A percentile compares a stretch with the other conserved stretches of the same genome.
phyloP scores from a whole-genome alignment of 2,797 vertebrate species.

The Halcyon leucocephala region DNA sequence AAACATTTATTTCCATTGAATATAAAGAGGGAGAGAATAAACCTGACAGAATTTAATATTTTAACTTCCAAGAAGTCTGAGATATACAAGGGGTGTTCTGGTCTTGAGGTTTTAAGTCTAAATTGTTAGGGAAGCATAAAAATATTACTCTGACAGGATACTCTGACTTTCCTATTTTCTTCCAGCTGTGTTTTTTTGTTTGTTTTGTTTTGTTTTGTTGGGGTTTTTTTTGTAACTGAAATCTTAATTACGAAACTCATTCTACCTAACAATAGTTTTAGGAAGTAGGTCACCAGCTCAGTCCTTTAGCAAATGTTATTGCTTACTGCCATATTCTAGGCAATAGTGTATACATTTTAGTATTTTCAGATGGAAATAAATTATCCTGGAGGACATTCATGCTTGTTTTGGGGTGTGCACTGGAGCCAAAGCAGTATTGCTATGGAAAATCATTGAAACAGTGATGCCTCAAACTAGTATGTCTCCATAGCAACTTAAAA shows the following conservation, averaged over 20 bases:
- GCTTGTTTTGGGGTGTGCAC: conserved; percentile 7
- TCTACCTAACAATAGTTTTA: neutral
- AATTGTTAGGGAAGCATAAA: neutral
- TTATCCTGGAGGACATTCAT: neutral
- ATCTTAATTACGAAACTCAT: neutral
- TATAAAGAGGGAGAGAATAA: neutral
- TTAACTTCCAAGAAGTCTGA: neutral
- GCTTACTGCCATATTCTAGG: neutral
- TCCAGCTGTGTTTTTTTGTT: neutral
- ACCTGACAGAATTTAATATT: neutral
- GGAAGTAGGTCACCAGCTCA: neutral
- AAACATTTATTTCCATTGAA: neutral
- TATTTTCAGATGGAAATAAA: conserved; percentile 1
- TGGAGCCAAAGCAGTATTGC: conserved; percentile 20
- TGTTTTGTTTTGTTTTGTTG: neutral
- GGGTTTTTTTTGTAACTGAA: neutral
- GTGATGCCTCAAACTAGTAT: conserved; percentile 30
- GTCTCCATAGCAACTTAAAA: conserved; percentile 65
- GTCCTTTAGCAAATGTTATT: neutral
- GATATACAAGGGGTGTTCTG: neutral
- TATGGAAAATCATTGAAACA: conserved; percentile 35
- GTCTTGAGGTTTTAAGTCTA: neutral
- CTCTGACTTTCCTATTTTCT: neutral
- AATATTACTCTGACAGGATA: neutral
- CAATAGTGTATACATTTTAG: neutral